Base-by-base conservation (phyloP, 2,888 invertebrate species). In the Euproctis similis region DNA sequence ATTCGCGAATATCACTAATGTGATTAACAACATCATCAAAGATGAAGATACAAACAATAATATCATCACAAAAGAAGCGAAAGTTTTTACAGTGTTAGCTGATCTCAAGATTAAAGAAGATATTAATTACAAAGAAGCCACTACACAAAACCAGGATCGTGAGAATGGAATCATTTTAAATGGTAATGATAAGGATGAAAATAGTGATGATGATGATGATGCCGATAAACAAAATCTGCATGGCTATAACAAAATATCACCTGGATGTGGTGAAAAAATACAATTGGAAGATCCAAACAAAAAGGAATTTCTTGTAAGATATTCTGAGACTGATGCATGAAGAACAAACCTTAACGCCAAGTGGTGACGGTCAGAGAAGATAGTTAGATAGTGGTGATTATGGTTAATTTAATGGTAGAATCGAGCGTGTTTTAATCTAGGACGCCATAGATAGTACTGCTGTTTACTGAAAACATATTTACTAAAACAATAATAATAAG, bases 261-360 rank as follows among this genome's bases (percentile, higher is more conserved):
- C 66, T 0, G 77, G 76, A 1, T 82, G 80, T 41, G 66, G 65
- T 7, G 44, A 71, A 13, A 52, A 63, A 12, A 76, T 82, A 35
- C 76, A 84, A 22, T 36, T 82, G 10, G 82, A 84, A 42, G 69
- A 82, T 47, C 73, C 74, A 1, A 41, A 70, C 35, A 81, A 81
- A 28, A 81, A 65, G 34, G 84, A 84, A 28, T 31, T 59, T 5
- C 56, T 82, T 30, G 82, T 84, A 76, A 68, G 80, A 47, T 2
- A 26, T 34, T 33, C 24, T 9, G 21, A 23, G 10, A 17, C 8
- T 4, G n/a, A 11, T 10, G 13, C 12, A 24, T 17, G 18, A 3
- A 13, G 13, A 14, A 19, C 18, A 19, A 17, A 1, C n/a, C n/a
- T n/a, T n/a, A n/a, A n/a, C n/a, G n/a, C n/a, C n/a, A n/a, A 25